Evolutionary conservation across 2,113 vertebrate genomes (phyloP).

Genomic region (Anarrhichthys ocellatus): DNA sequence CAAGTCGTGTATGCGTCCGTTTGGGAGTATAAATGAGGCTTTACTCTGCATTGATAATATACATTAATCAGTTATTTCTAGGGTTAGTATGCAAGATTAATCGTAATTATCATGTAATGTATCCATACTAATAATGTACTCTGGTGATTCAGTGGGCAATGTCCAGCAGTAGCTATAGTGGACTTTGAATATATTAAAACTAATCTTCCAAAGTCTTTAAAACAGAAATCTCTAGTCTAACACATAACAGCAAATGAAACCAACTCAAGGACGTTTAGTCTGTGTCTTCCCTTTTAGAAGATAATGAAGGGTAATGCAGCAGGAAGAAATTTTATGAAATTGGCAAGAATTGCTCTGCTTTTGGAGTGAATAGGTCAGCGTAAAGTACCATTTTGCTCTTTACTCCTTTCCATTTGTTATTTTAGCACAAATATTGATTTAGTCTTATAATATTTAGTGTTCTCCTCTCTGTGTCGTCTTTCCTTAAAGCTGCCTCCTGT

Average conservation of each 20-base stretch:
- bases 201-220: background rate
- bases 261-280: conserved; percentile 21
- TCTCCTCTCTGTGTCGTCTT: background rate
- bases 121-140: background rate
- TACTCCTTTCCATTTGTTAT: background rate
- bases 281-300: conserved; percentile 7
- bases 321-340: conserved; percentile 2
- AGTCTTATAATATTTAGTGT: background rate
- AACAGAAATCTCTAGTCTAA: background rate
- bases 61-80: background rate
- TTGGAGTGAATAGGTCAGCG: background rate
- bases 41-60: background rate
- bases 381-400: background rate
- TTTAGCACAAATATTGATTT: background rate
- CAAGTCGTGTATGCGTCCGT: background rate
- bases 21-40: background rate
- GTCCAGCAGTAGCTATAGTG: background rate
- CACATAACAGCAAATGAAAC: conserved; percentile 20
- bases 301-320: conserved; percentile 15
- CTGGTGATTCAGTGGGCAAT: background rate
- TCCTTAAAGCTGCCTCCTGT: background rate
- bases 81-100: background rate
- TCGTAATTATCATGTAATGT: background rate
- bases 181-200: background rate
- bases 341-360: background rate